A percentile compares a stretch with the other conserved stretches of the same genome.
These are phyloP conservation scores for Apis laboriosa DNA, from an alignment of 1,140 invertebrate species.

Conservation along the genomic window DNA sequence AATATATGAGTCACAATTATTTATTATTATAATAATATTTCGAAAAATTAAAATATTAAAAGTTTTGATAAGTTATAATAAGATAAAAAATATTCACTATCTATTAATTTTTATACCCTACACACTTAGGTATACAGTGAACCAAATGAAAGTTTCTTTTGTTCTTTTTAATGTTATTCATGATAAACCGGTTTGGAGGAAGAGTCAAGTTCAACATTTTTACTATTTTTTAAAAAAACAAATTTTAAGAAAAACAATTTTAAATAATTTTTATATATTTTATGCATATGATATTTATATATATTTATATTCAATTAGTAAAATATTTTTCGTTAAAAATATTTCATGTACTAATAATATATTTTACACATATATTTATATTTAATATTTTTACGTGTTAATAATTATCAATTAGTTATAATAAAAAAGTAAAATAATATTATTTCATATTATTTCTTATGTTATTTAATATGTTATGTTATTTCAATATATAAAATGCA, in stretches of 20 bases:
- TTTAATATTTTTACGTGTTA: background rate
- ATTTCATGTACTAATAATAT: background rate
- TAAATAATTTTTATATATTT: conserved; percentile 25
- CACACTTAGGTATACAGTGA: background rate
- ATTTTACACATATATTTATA: background rate
- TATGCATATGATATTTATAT: background rate
- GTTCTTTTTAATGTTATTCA: conserved; percentile 48
- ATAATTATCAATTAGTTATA: background rate
- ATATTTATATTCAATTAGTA: background rate
- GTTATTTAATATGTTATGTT: background rate
- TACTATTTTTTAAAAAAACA: background rate
- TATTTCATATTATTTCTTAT: background rate
- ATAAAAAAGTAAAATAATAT: background rate
- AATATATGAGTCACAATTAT: too few species aligned
- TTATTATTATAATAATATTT: too few species aligned
- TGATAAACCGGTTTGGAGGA: conserved; percentile 62
- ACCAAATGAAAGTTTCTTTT: conserved; percentile 40
- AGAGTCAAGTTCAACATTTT: conserved; percentile 39
- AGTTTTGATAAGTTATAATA: background rate
- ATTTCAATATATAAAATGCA: too few species aligned
- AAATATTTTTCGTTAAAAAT: background rate
- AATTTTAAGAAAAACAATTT: too few species aligned
- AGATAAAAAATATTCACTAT: background rate
- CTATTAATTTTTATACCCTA: background rate
- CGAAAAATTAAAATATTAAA: background rate